Percentiles rank a stretch among this genome's conserved stretches.
These are phyloP conservation scores for Phyllotreta striolata DNA, from an alignment of 2,888 invertebrate genomes.

Conservation along the genomic window DNA sequence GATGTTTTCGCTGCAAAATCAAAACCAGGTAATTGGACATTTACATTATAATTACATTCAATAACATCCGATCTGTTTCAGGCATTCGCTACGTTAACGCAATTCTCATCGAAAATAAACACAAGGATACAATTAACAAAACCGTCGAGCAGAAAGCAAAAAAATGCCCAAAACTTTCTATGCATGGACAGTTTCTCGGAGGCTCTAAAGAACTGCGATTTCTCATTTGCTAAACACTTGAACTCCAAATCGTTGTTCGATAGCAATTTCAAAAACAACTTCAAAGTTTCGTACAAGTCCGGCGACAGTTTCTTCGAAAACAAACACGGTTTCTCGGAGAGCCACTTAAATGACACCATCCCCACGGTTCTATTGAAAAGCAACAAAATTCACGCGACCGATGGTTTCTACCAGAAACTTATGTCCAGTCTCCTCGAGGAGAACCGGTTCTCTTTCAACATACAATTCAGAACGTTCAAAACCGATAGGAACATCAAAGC, in stretches of 20 bases:
- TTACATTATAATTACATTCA: slow-evolving; percentile 38
- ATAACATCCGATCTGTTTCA: slow-evolving; percentile 33
- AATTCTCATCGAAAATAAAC: slow-evolving; percentile 60
- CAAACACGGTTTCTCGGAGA: slow-evolving; percentile 59
- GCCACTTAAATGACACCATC: slow-evolving; percentile 48
- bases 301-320: slow-evolving; percentile 61
- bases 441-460: slow-evolving; percentile 56
- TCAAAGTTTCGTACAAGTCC: slow-evolving; percentile 59
- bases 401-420: slow-evolving; percentile 54
- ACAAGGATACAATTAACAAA: slow-evolving; percentile 58
- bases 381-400: slow-evolving; percentile 49
- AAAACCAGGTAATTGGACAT: slow-evolving; percentile 59
- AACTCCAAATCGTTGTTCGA: slow-evolving; percentile 53
- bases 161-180: slow-evolving; percentile 52
- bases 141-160: slow-evolving; percentile 51
- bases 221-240: slow-evolving; percentile 55
- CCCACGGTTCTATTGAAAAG: slow-evolving; percentile 52
- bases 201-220: slow-evolving; percentile 59
- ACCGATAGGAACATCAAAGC: slow-evolving; percentile 77
- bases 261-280: slow-evolving; percentile 55
- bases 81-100: slow-evolving; percentile 46
- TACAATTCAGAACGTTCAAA: slow-evolving; percentile 79
- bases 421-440: slow-evolving; percentile 50
- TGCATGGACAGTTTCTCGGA: slow-evolving; percentile 62
- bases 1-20: slow-evolving; percentile 63